Base-by-base conservation (phyloP, 1,140 invertebrate species). In the Subanguina moxae region DNA sequence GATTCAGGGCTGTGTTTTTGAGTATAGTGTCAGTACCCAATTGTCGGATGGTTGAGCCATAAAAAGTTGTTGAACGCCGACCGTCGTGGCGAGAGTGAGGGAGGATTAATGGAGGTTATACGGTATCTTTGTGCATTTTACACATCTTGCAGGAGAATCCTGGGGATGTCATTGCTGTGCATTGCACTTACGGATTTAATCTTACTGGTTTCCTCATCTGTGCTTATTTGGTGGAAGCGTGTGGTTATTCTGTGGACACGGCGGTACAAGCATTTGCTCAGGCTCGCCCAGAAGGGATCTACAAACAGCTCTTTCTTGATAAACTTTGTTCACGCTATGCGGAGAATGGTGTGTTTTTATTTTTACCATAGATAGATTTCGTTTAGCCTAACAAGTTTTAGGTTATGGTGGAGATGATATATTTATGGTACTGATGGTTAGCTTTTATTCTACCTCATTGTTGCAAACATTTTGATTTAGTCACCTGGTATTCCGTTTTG, bases 101-200 rank as follows among this genome's bases (percentile, higher is more conserved):
- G 11, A 45, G n/a, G n/a, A n/a, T 13, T 13, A 45, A 45, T 45
- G 19, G 17, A 13, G 46, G 15, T 56, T 13, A 56, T 13, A 38
- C 58, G 27, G 19, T 57, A 56, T 19, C 23, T 13, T n/a, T 63
- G 11, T n/a, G 25, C 11, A 52, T 21, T 19, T 43, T 28, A 21
- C 23, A 17, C 62, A 72, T 3, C 19, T 23, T 38, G 19, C 21
- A 65, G 71, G 66, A 62, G 15, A 63, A 81, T 64, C 73, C 75
- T 19, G 72, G 68, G 64, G 67, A 72, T 74, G 59, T 82, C 74
- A 15, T 80, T 86, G 88, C 89, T 57, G 90, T 99, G 30, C 96
- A 99, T 83, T 99, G 95, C 82, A 99, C 95, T 0, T 95, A 99
- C 86, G 96, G 95, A 0, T 99, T 97, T 80, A 99, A 99, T 84